A percentile compares a stretch with the other conserved stretches of the same genome.
These are phyloP conservation scores for Arbacia lixula DNA, from an alignment of 53 echinoderm and acorn worm species.

Conservation along the genomic window DNA sequence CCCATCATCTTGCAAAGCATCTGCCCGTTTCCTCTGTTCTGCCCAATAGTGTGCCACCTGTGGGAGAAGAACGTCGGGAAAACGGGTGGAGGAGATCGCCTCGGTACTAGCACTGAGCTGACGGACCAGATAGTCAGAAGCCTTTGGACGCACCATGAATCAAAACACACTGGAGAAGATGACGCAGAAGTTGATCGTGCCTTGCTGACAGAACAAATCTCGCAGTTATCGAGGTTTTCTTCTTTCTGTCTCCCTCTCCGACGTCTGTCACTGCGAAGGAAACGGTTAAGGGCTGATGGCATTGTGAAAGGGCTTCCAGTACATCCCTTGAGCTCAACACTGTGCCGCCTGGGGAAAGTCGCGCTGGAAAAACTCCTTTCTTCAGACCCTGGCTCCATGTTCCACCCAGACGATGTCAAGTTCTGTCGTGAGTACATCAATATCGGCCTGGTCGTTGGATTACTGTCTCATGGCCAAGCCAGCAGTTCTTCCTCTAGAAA, in stretches of 20 bases:
- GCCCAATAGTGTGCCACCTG: slow-evolving; percentile 29
- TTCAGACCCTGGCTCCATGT: not conserved
- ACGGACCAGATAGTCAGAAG: slow-evolving; percentile 14
- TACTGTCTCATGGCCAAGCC: slow-evolving; percentile 9
- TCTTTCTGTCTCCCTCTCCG: not conserved
- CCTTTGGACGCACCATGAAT: slow-evolving; percentile 19
- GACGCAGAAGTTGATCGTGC: not conserved
- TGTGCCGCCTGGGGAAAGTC: slow-evolving; percentile 20
- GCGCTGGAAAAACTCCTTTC: slow-evolving; percentile 24
- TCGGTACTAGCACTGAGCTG: slow-evolving; percentile 17
- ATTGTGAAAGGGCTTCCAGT: not conserved
- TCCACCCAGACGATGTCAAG: not conserved
- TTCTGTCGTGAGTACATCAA: slow-evolving; percentile 13
- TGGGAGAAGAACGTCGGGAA: slow-evolving; percentile 11
- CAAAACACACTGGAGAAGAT: slow-evolving; percentile 15
- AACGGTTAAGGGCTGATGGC: not conserved
- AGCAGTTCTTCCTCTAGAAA: too few relatives aligned
- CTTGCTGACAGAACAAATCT: not conserved
- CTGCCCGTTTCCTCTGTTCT: slow-evolving; percentile 25
- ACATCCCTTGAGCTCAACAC: slow-evolving; percentile 1
- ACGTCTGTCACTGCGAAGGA: not conserved
- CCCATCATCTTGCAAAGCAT: not conserved
- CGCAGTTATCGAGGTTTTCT: not conserved
- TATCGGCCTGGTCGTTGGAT: slow-evolving; percentile 16
- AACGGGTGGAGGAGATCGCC: not conserved